These are phyloP conservation scores for Coryphaenoides rupestris DNA, from an alignment of 2,113 vertebrate species.

Conservation along the genomic window DNA sequence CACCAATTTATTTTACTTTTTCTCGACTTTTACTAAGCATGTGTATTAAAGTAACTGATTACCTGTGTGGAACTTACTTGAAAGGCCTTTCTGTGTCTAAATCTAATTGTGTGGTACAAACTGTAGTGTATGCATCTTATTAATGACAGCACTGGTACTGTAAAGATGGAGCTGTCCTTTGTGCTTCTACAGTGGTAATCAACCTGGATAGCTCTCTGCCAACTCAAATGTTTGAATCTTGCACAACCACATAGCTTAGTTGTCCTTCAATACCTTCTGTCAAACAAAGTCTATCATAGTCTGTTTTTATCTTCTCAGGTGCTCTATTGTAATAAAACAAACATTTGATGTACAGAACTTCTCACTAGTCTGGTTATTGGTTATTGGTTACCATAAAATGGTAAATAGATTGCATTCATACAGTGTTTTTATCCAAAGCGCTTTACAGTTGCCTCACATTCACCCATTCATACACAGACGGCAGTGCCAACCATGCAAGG, in stretches of 20 bases:
- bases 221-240: conserved; percentile 38
- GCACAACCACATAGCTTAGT: conserved; percentile 34
- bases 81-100: conserved; percentile 44
- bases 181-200: conserved; percentile 24
- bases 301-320: conserved; percentile 50
- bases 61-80: conserved; percentile 62
- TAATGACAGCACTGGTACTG: conserved; percentile 26
- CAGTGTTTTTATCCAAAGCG: no score
- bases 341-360: no score
- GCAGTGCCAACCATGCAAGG: no score
- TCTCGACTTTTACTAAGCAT: conserved; percentile 44
- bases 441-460: no score
- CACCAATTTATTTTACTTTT: conserved; percentile 43
- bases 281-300: conserved; percentile 34
- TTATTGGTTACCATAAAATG: no score
- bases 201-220: conserved; percentile 10
- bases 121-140: conserved; percentile 18
- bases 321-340: conserved; percentile 57
- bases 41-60: conserved; percentile 48
- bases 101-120: conserved; percentile 41
- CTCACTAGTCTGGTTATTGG: no score
- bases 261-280: conserved; percentile 31
- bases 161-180: conserved; percentile 22
- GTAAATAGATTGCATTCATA: no score
- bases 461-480: no score